A percentile compares a stretch with the other conserved stretches of the same genome.
Evolutionary conservation across 64 coral and sea anemone species (phyloP).

Genomic region (Pocillopora damicornis): DNA sequence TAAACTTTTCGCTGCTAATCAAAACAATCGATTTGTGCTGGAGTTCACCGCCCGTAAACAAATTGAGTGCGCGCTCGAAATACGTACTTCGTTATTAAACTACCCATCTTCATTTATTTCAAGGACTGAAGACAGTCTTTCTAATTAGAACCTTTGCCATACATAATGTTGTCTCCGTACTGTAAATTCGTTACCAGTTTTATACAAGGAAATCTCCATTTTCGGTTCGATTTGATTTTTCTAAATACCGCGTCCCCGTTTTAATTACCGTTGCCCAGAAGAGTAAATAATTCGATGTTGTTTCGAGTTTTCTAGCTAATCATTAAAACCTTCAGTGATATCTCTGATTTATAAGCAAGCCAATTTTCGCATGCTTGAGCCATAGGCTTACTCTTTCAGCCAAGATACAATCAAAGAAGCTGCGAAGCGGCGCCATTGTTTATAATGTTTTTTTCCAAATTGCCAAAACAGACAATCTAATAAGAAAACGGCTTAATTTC

Average conservation of each 20-base stretch:
- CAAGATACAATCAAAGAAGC: slow-evolving; percentile 8
- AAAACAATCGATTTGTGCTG: too few relatives aligned
- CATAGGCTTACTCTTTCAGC: neutral
- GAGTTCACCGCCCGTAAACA: too few relatives aligned
- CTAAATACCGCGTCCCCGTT: neutral
- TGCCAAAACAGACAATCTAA: neutral
- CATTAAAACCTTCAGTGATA: slow-evolving; percentile 2
- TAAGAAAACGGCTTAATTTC: neutral
- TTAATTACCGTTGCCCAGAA: neutral
- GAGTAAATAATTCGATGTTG: neutral
- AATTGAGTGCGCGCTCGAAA: too few relatives aligned
- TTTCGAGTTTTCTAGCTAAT: slow-evolving; percentile 11
- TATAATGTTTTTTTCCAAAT: neutral
- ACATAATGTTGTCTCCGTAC: too few relatives aligned
- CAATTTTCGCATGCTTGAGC: slow-evolving; percentile 29
- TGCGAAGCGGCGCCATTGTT: neutral
- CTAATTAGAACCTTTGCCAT: too few relatives aligned
- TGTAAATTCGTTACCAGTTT: too few relatives aligned
- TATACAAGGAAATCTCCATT: neutral
- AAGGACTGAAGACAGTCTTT: too few relatives aligned
- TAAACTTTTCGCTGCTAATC: too few relatives aligned
- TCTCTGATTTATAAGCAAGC: slow-evolving; percentile 25
- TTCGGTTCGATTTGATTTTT: neutral
- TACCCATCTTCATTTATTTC: too few relatives aligned
- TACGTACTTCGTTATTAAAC: too few relatives aligned